phyloP scores from a whole-genome alignment of 2,113 vertebrate species.

The Nestor notabilis region DNA sequence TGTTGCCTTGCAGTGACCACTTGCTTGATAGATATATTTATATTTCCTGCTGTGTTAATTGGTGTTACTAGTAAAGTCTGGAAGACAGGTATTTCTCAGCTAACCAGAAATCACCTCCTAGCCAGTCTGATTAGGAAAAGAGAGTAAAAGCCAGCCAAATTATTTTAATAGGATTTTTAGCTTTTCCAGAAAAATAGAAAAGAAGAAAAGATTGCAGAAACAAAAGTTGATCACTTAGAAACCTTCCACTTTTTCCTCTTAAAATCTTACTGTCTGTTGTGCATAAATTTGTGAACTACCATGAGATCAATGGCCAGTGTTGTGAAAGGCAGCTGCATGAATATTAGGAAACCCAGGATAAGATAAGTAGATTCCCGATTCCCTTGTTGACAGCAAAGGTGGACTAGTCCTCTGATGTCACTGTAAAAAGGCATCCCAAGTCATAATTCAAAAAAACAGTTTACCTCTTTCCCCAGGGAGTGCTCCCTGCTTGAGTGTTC shows the following conservation, averaged over 20 bases:
- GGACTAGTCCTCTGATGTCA: neutral
- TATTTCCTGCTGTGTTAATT: constrained; percentile 45
- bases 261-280: neutral
- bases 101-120: neutral
- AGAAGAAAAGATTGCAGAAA: neutral
- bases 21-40: neutral
- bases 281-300: neutral
- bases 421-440: neutral
- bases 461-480: neutral
- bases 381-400: neutral
- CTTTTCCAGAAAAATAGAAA: neutral
- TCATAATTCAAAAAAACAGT: neutral
- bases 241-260: neutral
- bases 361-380: neutral
- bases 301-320: neutral
- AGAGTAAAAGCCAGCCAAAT: neutral
- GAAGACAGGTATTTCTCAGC: neutral
- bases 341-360: neutral
- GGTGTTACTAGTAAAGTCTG: neutral
- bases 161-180: constrained; percentile 11
- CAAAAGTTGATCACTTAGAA: neutral
- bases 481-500: neutral
- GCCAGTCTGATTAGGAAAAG: neutral
- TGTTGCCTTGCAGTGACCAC: neutral
- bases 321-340: neutral